These are phyloP conservation scores for Prunella fulvescens DNA, from an alignment of 2,113 vertebrate species.

Conservation along the genomic window DNA sequence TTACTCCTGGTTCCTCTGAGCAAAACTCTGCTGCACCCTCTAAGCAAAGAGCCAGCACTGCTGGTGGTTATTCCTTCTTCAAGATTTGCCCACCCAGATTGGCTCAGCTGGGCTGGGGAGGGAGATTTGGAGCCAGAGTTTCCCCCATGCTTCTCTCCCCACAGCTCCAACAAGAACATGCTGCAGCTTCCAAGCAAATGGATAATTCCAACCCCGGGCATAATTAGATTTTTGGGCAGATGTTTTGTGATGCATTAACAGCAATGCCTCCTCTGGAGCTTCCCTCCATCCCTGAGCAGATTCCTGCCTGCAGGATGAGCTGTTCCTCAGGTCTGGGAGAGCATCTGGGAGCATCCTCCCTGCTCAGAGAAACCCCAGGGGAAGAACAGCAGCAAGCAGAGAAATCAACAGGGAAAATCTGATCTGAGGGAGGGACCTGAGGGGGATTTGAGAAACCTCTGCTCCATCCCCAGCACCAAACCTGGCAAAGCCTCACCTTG, in stretches of 20 bases:
- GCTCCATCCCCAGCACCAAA: neutral
- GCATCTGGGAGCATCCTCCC: neutral
- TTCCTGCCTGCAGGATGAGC: neutral
- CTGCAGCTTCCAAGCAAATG: neutral
- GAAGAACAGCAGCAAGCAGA: accelerated
- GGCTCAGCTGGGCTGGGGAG: neutral
- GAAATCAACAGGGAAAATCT: neutral
- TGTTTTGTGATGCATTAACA: neutral
- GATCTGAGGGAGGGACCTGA: neutral
- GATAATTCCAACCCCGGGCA: neutral
- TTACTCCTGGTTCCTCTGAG: neutral
- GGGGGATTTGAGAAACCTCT: neutral
- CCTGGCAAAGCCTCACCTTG: conserved; percentile 80
- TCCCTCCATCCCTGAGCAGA: neutral
- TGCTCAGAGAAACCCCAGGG: neutral
- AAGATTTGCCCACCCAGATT: neutral
- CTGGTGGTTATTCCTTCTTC: neutral
- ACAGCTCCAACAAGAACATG: neutral
- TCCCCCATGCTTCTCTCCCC: neutral
- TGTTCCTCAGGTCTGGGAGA: neutral
- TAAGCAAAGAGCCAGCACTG: neutral
- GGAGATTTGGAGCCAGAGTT: neutral
- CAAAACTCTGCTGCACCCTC: neutral
- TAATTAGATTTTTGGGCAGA: neutral
- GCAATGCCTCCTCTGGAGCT: neutral